Percentiles rank a stretch among this genome's conserved stretches.
Evolutionary conservation across 2,888 invertebrate species (phyloP).

Genomic region (Euclidia mi): DNA sequence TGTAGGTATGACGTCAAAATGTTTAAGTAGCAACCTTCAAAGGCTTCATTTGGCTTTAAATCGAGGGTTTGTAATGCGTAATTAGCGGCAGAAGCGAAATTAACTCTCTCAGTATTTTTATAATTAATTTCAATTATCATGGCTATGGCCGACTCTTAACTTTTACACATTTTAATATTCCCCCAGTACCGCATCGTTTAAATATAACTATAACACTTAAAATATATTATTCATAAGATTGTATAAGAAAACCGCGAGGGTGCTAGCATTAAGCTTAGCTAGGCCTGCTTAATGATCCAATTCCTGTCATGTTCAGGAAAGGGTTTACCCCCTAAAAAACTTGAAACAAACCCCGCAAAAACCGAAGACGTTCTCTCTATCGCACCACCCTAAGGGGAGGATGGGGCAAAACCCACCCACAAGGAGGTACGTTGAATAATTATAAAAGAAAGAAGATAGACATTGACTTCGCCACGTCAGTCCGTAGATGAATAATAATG

Average conservation of each 20-base stretch:
- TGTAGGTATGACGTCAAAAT: no score
- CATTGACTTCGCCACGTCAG: slow-evolving; percentile 88
- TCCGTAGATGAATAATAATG: slow-evolving; percentile 88
- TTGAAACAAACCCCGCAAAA: slow-evolving; percentile 90
- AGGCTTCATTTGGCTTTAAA: no score
- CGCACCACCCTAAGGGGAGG: slow-evolving; percentile 67
- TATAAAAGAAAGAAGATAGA: slow-evolving; percentile 90
- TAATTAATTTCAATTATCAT: slow-evolving; percentile 7
- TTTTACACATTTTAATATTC: slow-evolving; percentile 42
- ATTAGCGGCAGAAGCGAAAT: neutral
- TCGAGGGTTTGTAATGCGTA: no score
- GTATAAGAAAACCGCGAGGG: slow-evolving; percentile 67
- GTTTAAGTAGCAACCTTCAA: no score
- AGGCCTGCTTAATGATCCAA: slow-evolving; percentile 90
- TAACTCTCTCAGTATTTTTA: neutral
- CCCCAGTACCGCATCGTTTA: slow-evolving; percentile 43
- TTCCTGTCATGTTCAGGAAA: slow-evolving; percentile 90
- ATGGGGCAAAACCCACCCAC: slow-evolving; percentile 65
- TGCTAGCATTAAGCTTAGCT: slow-evolving; percentile 83
- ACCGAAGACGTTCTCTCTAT: slow-evolving; percentile 88
- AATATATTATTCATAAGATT: slow-evolving; percentile 67
- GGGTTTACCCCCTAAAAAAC: slow-evolving; percentile 90
- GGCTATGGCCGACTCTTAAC: slow-evolving; percentile 12
- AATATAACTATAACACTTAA: slow-evolving; percentile 57
- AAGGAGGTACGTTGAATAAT: slow-evolving; percentile 84